These are phyloP conservation scores for Romanogobio albipinnatus DNA, from an alignment of 2,113 vertebrate genomes.

Conservation along the genomic window DNA sequence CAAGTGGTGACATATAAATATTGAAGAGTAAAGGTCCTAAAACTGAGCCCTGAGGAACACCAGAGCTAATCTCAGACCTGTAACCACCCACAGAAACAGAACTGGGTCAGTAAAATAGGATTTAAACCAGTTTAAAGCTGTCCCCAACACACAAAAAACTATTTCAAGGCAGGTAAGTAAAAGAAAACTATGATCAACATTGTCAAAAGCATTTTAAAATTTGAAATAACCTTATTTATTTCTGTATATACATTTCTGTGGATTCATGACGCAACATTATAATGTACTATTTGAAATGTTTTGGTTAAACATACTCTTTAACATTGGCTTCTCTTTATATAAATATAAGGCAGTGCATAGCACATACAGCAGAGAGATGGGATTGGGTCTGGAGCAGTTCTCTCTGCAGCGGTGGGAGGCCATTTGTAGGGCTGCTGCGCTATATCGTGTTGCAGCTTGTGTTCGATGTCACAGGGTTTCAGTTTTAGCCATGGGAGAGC, in stretches of 20 bases:
- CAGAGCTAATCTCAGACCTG: no score
- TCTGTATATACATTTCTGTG: not conserved
- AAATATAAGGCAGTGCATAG: not conserved
- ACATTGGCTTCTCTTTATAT: no score
- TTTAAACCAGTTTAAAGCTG: no score
- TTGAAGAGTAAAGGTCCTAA: no score
- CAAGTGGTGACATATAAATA: no score
- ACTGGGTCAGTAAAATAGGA: no score
- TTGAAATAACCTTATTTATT: no score
- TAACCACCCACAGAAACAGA: no score
- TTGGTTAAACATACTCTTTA: not conserved
- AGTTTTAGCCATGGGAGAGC: constrained; percentile 50
- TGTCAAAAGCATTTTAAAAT: not conserved
- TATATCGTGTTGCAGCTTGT: constrained; percentile 41
- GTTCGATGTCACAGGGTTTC: constrained; percentile 50
- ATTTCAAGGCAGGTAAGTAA: no score
- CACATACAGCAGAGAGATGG: not conserved
- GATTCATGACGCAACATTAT: not conserved
- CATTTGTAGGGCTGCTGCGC: constrained; percentile 27
- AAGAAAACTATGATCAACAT: no score
- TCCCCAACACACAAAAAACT: no score
- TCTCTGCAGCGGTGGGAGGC: not conserved
- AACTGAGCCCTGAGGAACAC: no score
- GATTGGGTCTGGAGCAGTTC: not conserved
- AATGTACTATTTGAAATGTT: not conserved